Conservation (phyloP, 1,140 invertebrate species). For the Nebria ingens region DNA sequence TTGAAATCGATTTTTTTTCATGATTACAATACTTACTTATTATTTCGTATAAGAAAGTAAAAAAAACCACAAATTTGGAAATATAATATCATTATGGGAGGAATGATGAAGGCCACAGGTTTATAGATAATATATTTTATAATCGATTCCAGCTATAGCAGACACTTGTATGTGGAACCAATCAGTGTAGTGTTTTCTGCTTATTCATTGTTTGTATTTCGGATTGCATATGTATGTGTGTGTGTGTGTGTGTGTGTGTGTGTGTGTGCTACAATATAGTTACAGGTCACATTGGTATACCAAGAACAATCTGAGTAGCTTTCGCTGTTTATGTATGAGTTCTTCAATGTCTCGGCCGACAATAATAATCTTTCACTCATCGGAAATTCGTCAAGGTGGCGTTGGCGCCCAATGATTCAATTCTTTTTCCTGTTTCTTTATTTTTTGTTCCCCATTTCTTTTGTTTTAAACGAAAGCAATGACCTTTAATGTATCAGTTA, state of each 20-base stretch:
- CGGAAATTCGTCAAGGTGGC: conserved; percentile 5
- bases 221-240: neutral
- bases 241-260: conserved; percentile 6
- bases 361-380: conserved; percentile 7
- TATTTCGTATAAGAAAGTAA: too few relatives aligned
- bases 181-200: conserved; percentile 2
- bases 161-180: neutral
- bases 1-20: too few relatives aligned
- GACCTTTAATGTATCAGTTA: neutral
- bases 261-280: too few relatives aligned
- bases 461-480: conserved; percentile 5
- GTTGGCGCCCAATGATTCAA: neutral
- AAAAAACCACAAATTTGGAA: too few relatives aligned
- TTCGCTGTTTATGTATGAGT: neutral
- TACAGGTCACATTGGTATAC: neutral
- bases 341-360: neutral
- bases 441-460: neutral
- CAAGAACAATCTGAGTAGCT: neutral
- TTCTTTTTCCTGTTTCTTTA: neutral
- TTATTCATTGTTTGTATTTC: conserved; percentile 6
- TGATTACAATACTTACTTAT: too few relatives aligned
- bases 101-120: too few relatives aligned
- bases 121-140: conserved; percentile 3
- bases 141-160: neutral
- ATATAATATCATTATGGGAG: too few relatives aligned